Evolutionary conservation across 2,113 vertebrate species (phyloP).

Genomic region (Dasypus novemcinctus): DNA sequence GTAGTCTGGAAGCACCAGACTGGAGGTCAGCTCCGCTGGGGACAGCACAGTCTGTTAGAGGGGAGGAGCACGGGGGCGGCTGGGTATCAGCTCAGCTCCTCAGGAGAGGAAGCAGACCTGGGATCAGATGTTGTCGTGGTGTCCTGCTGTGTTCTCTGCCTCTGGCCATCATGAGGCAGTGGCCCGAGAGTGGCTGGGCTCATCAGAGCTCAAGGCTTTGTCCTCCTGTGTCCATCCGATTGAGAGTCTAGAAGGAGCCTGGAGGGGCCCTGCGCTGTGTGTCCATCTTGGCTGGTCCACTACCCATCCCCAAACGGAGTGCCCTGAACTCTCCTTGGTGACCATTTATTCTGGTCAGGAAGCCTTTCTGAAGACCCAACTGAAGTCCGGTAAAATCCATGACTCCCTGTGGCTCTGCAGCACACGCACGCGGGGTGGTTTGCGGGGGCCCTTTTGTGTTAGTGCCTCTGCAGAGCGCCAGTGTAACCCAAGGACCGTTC

Average conservation of each 20-base stretch:
- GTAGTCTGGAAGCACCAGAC: neutral
- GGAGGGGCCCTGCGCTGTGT: neutral
- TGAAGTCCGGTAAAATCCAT: neutral
- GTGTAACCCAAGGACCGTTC: neutral
- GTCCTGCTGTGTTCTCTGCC: neutral
- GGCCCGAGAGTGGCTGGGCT: neutral
- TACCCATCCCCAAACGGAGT: neutral
- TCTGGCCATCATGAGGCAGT: fast-evolving
- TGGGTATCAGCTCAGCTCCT: neutral
- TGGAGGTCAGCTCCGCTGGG: neutral
- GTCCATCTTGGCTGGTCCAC: neutral
- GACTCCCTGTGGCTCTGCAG: neutral
- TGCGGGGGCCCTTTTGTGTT: neutral
- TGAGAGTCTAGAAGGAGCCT: neutral
- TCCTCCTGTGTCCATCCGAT: neutral
- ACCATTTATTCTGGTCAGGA: neutral
- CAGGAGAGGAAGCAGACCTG: neutral
- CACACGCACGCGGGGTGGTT: neutral
- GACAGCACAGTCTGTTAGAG: neutral
- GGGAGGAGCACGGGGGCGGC: neutral
- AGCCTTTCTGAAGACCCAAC: neutral
- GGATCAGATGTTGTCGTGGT: neutral
- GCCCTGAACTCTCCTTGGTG: neutral
- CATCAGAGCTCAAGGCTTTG: neutral
- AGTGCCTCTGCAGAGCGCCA: neutral